Evolutionary conservation across 2,113 vertebrate genomes (phyloP).

Genomic region (Austrofundulus limnaeus): DNA sequence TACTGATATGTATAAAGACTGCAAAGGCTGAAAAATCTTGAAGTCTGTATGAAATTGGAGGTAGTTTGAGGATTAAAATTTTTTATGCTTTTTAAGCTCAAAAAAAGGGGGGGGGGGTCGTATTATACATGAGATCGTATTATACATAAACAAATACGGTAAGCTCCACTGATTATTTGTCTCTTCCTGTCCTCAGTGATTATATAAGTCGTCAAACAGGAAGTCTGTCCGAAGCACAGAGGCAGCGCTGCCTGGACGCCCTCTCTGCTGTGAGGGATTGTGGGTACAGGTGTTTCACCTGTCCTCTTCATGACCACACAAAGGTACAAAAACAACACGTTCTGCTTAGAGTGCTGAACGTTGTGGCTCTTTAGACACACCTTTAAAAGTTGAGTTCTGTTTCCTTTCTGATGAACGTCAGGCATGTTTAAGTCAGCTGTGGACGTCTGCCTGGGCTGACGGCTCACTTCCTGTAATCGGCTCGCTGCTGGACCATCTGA

Average conservation of each 20-base stretch:
- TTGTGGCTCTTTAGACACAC: too few relatives aligned
- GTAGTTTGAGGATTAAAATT: too few relatives aligned
- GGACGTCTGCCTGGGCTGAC: conserved; percentile 77
- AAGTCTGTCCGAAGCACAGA: conserved; percentile 35
- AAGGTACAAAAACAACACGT: too few relatives aligned
- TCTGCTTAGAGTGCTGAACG: too few relatives aligned
- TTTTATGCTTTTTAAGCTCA: too few relatives aligned
- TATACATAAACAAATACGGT: too few relatives aligned
- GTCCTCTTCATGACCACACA: conserved; percentile 70
- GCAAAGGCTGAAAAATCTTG: too few relatives aligned
- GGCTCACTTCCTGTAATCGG: conserved; percentile 66
- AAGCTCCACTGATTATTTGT: not conserved
- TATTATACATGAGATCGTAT: too few relatives aligned
- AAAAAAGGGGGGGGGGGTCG: too few relatives aligned
- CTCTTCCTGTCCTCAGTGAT: conserved; percentile 43
- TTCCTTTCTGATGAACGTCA: conserved; percentile 44
- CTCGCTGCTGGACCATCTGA: conserved; percentile 72
- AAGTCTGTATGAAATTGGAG: too few relatives aligned
- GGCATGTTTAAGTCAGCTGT: conserved; percentile 79
- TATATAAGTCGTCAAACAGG: conserved; percentile 34
- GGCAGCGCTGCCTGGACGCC: conserved; percentile 50
- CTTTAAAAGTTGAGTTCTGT: too few relatives aligned
- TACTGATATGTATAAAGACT: too few relatives aligned
- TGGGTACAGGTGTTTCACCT: conserved; percentile 73
- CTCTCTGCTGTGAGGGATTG: conserved; percentile 74